Base-by-base conservation (phyloP, 2,888 invertebrate species). In the Taenaris catops region DNA sequence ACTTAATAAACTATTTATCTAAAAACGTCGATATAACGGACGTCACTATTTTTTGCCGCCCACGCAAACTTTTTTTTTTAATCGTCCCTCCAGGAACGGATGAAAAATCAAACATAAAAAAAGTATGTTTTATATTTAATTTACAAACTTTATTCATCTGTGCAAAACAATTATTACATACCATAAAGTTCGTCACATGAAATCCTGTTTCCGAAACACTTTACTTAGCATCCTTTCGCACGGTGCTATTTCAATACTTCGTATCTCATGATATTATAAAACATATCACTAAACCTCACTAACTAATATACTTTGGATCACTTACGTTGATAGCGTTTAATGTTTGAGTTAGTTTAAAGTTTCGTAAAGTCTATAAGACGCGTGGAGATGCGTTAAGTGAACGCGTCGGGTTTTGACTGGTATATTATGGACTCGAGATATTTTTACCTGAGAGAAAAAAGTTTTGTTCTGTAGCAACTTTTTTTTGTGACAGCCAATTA, bases 361-460 rank as follows among this genome's bases (percentile, higher is more conserved):
- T 29, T 41, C 34, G 25, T 25, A 25, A 36, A 34, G 20, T 14
- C 32, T 11, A 9, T 34, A 16, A 20, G 25, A 24, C 19, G 24
- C 29, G 8, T 24, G 21, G 34, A 41, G 43, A 70, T 63, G 52
- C 60, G 52, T 36, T 43, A 44, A 41, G 44, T 55, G 46, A 25
- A 25, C 58, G 71, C 74, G 70, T 62, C 70, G 63, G 67, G 58
- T 71, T 73, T 71, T 64, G 62, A 84, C 83, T 84, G 75, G 59
- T 14, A 29, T 29, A 19, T 26, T 59, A 41, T 49, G 58, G 59
- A 66, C 49, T 63, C 55, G 51, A 58, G 57, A 49, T 51, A 51
- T 51, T 54, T 84, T 83, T 86, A 83, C 84, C 84, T 86, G 65
- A 61, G 60, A 63, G 70, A 72, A 78, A 80, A 79, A 76, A 62